Percentiles rank a stretch among this genome's conserved stretches.
These are phyloP conservation scores for Orchesella flavescens DNA, from an alignment of 2,888 invertebrate species.

Conservation along the genomic window DNA sequence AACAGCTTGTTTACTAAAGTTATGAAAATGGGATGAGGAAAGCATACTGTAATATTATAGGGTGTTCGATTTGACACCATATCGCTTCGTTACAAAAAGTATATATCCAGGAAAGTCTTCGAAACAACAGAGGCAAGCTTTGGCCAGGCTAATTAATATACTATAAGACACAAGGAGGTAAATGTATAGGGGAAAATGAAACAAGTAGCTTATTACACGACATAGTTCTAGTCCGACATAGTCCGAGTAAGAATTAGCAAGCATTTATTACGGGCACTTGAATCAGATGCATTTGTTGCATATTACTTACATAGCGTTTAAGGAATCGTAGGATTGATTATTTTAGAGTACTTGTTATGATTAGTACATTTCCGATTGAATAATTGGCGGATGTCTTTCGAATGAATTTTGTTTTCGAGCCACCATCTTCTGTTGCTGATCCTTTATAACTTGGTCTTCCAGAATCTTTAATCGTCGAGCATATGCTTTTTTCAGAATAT, in stretches of 20 bases:
- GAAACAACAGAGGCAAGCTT: too few relatives aligned
- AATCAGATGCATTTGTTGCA: too few relatives aligned
- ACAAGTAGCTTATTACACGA: too few relatives aligned
- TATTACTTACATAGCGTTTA: not conserved
- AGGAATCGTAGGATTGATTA: not conserved
- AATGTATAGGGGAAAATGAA: too few relatives aligned
- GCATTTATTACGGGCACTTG: not conserved
- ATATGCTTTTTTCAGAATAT: slow-evolving; percentile 34
- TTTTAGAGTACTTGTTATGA: not conserved
- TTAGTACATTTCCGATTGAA: slow-evolving; percentile 1
- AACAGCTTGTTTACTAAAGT: too few relatives aligned
- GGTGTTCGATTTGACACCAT: not conserved
- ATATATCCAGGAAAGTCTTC: not conserved
- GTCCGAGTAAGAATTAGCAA: too few relatives aligned
- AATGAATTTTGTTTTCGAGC: not conserved
- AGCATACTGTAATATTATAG: too few relatives aligned
- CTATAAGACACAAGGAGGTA: too few relatives aligned
- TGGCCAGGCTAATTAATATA: too few relatives aligned
- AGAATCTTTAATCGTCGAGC: slow-evolving; percentile 34
- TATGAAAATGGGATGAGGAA: too few relatives aligned
- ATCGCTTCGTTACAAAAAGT: too few relatives aligned
- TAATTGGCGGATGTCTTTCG: not conserved
- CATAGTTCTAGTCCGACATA: too few relatives aligned
- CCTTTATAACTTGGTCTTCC: slow-evolving; percentile 35
- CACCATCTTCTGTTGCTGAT: not conserved